Evolutionary conservation across 2,113 vertebrate species (phyloP), one percentile per base, ranked within the genome.

Genomic region (Nyctereutes procyonoides): DNA sequence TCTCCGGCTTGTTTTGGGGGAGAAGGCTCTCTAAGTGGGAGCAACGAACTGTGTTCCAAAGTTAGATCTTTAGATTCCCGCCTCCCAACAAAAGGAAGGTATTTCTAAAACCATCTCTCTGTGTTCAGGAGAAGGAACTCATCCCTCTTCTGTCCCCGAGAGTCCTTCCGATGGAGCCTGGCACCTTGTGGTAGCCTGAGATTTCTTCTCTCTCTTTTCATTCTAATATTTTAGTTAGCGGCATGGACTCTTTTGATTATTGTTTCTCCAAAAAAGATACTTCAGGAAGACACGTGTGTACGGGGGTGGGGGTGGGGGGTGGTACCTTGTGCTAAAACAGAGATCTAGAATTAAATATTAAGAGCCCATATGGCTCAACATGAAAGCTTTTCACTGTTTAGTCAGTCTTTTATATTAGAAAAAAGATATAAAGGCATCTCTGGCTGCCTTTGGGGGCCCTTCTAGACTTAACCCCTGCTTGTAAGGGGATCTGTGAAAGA

Each of bases 51-150:
- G 30, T 43, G 63, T 90, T 89, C 48, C 90, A 65, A 65, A 95
- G 69, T n/a, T 53, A 60, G 51, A 69, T 74, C 55, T 88, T 38
- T 60, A 77, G 48, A 88, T 74, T 63, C 38, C 90, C 71, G 38
- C 15, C 82, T 88, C 65, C 63, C 63, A 83, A 77, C 69, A 73
- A 84, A 79, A 62, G 48, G 56, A 60, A 90, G 28, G 26, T 82
- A 58, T 77, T 82, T 95, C 82, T 82, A 32, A 74, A 77, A 28
- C 67, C n/a, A 3, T 51, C 90, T 53, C 11, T 84, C 28, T 32
- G 53, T 62, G 62, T 88, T 73, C n/a, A 77, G 56, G 85, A 87
- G 38, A 94, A 93, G 93, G 48, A 95, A 60, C 11, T 14, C 32
- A 55, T 82, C 28, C 62, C n/a, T 91, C 74, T 43, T 82, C 67